phyloP scores from a whole-genome alignment of 2,113 vertebrate genomes.

The Grus americana region DNA sequence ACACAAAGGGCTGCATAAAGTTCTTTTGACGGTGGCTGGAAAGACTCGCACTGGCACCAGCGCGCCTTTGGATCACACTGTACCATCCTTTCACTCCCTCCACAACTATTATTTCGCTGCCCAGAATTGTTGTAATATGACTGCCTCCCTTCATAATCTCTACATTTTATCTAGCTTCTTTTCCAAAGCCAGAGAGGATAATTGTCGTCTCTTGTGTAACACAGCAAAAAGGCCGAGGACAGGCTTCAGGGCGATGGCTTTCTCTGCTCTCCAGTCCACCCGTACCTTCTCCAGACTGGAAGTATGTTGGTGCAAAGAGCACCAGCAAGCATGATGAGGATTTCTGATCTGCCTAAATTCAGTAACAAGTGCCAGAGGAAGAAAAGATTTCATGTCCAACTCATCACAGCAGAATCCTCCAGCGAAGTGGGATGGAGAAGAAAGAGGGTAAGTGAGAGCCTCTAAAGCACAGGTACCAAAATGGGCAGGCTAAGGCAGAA shows the following conservation, averaged over 20 bases:
- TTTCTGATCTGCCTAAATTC: neutral
- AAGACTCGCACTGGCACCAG: neutral
- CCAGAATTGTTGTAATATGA: constrained; percentile 31
- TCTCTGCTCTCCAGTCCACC: neutral
- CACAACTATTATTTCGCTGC: neutral
- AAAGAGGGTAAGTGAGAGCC: neutral
- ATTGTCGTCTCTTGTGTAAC: neutral
- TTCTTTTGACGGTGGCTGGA: neutral
- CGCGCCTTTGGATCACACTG: neutral
- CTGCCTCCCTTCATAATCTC: constrained; percentile 25
- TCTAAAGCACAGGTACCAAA: neutral
- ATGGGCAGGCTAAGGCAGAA: neutral
- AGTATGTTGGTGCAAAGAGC: neutral
- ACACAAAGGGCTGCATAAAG: neutral
- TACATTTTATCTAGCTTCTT: constrained; percentile 27
- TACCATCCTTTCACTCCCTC: neutral
- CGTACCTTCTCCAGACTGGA: neutral
- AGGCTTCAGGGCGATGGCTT: neutral
- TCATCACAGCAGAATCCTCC: neutral
- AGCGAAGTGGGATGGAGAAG: neutral
- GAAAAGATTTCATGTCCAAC: neutral
- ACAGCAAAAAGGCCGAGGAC: neutral
- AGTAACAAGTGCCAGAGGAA: neutral
- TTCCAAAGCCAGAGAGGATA: neutral
- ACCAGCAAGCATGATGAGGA: accelerated